A percentile compares a stretch with the other conserved stretches of the same genome.
These are phyloP conservation scores for Plebejus anna DNA, from an alignment of 2,888 invertebrate genomes.

Conservation along the genomic window DNA sequence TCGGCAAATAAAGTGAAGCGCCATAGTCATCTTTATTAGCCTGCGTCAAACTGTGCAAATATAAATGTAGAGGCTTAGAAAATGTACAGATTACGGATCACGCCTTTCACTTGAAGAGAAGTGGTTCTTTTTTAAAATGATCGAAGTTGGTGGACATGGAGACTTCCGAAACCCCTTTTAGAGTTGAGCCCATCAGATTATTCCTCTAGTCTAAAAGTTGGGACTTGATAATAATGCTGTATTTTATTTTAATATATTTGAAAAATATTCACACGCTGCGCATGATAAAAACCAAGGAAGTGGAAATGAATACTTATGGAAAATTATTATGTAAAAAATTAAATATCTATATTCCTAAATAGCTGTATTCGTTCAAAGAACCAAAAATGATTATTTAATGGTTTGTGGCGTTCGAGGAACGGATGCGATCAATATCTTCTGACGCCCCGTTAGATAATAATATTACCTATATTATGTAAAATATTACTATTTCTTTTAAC, in stretches of 20 bases:
- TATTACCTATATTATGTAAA: not conserved
- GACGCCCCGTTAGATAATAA: not conserved
- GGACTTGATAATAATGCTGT: not conserved
- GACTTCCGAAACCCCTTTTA: too few species aligned
- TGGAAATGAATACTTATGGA: not conserved
- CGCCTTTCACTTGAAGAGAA: not conserved
- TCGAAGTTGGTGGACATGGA: not conserved
- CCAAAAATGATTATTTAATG: not conserved
- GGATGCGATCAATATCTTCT: slow-evolving; percentile 5
- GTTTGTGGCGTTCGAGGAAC: not conserved
- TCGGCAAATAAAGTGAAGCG: slow-evolving; percentile 11
- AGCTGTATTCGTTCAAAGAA: not conserved
- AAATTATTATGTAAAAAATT: not conserved
- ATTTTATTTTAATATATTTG: not conserved
- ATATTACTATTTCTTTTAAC: too few species aligned
- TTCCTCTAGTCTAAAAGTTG: too few species aligned
- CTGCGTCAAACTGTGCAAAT: not conserved
- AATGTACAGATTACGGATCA: not conserved
- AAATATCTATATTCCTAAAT: not conserved
- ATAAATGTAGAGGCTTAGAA: slow-evolving; percentile 1
- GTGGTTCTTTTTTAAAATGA: not conserved
- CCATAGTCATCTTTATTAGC: slow-evolving; percentile 3
- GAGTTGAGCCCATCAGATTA: too few species aligned
- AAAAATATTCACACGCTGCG: not conserved
- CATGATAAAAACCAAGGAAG: slow-evolving; percentile 7